Percentiles rank a stretch among this genome's conserved stretches.
These are phyloP conservation scores for Dermolepida albohirtum DNA, from an alignment of 2,888 invertebrate genomes.

Conservation along the genomic window DNA sequence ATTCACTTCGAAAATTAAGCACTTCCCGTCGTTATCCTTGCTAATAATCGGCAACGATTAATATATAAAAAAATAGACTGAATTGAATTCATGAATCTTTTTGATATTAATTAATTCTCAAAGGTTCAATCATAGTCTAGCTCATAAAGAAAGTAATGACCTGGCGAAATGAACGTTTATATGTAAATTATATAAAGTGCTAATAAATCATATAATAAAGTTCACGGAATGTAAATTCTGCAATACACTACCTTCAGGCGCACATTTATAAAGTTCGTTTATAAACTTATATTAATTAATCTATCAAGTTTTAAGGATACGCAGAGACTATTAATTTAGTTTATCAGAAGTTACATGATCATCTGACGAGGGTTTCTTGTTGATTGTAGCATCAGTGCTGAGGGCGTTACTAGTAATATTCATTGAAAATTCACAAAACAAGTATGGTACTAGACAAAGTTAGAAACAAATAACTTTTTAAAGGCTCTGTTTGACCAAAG, in stretches of 20 bases:
- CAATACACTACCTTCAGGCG: conserved; percentile 1
- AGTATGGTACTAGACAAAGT: too few species aligned
- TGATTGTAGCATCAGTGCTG: not conserved
- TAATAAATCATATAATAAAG: conserved; percentile 27
- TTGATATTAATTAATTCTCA: conserved; percentile 19
- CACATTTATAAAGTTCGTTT: conserved; percentile 14
- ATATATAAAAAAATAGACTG: not conserved
- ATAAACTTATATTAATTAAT: conserved; percentile 22
- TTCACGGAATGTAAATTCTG: conserved; percentile 15
- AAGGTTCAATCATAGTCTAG: not conserved
- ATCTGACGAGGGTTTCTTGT: conserved; percentile 17
- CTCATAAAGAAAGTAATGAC: conserved; percentile 12
- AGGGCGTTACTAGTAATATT: too few species aligned
- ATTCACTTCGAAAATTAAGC: conserved; percentile 3
- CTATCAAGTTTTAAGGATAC: conserved; percentile 12
- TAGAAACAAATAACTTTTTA: too few species aligned
- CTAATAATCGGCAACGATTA: conserved; percentile 8
- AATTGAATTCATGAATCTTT: conserved; percentile 10
- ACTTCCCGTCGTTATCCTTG: conserved; percentile 1
- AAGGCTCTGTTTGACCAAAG: too few species aligned
- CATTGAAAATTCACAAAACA: too few species aligned
- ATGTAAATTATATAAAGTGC: not conserved
- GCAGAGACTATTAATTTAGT: conserved; percentile 18
- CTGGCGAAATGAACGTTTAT: conserved; percentile 6
- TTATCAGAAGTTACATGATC: conserved; percentile 1